Percentiles rank a stretch among this genome's conserved stretches.
These are phyloP conservation scores for Urocyon cinereoargenteus DNA, from an alignment of 2,797 vertebrate species.

Conservation along the genomic window DNA sequence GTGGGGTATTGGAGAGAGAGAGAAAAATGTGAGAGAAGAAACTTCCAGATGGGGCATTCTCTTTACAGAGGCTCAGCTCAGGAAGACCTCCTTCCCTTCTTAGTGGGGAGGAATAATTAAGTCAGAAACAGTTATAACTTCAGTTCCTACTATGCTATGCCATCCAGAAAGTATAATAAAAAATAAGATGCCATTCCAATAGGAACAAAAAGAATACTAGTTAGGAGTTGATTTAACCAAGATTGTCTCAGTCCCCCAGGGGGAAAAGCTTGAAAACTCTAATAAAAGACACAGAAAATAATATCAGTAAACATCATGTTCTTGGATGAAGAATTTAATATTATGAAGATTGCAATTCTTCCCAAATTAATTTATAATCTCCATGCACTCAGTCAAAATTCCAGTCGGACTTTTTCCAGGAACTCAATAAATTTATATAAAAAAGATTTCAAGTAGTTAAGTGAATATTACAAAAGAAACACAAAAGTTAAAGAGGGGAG, in stretches of 20 bases:
- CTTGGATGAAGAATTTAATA: constrained; percentile 30
- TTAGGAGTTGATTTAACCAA: constrained; percentile 53
- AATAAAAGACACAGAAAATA: constrained; percentile 20
- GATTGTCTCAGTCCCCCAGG: not conserved
- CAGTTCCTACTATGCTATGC: not conserved
- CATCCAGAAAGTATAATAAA: constrained; percentile 41
- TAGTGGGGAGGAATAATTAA: constrained; percentile 10
- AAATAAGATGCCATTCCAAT: not conserved
- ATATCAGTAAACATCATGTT: constrained; percentile 31
- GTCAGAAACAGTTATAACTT: not conserved
- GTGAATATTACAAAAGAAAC: constrained; percentile 22
- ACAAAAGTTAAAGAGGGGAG: constrained; percentile 6
- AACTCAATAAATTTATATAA: constrained; percentile 37
- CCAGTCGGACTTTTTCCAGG: not conserved
- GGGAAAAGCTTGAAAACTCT: constrained; percentile 32
- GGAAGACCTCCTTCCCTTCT: not conserved
- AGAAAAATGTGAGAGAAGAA: not conserved
- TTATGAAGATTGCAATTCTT: constrained; percentile 25
- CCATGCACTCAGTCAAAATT: not conserved
- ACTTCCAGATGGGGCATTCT: not conserved
- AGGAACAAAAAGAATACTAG: constrained; percentile 10
- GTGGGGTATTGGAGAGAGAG: not conserved
- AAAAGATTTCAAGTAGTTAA: constrained; percentile 1
- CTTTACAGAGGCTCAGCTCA: not conserved
- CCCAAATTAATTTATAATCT: constrained; percentile 38